phyloP scores from a whole-genome alignment of 2,797 vertebrate species.

The Dipus sagitta region DNA sequence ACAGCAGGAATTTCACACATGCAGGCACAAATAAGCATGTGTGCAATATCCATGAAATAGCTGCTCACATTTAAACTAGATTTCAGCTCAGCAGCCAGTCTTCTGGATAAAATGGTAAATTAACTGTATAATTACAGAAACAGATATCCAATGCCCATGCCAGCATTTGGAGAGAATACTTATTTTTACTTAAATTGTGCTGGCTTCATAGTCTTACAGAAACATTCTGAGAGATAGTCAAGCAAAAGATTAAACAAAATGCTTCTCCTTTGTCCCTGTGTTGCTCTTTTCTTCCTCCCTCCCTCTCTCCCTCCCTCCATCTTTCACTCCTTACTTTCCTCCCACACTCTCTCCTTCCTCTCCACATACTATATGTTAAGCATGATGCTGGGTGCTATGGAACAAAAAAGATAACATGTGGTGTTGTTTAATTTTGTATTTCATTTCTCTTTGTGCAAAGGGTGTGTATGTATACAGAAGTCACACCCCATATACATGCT shows the following conservation, averaged over 20 bases:
- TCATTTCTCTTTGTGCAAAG: too few species aligned
- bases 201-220: neutral
- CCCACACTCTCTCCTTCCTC: neutral
- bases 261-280: neutral
- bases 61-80: constrained; percentile 40
- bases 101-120: constrained; percentile 63
- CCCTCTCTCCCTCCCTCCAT: neutral
- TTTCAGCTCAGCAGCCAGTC: neutral
- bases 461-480: too few species aligned
- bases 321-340: too few species aligned
- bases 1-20: constrained; percentile 58
- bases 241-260: constrained; percentile 9
- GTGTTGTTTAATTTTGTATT: too few species aligned
- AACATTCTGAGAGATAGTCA: neutral
- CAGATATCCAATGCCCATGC: neutral
- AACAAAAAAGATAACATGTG: neutral
- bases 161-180: neutral
- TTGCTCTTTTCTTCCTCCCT: fast-evolving
- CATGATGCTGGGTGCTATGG: neutral
- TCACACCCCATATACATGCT: too few species aligned
- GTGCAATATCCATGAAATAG: constrained; percentile 46
- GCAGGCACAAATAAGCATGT: constrained; percentile 49
- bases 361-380: neutral
- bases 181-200: constrained; percentile 13
- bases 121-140: constrained; percentile 52